Percentiles rank a stretch among this genome's conserved stretches.
These are phyloP conservation scores for Epinotia brunnichana DNA, from an alignment of 2,888 invertebrate species.

Conservation along the genomic window DNA sequence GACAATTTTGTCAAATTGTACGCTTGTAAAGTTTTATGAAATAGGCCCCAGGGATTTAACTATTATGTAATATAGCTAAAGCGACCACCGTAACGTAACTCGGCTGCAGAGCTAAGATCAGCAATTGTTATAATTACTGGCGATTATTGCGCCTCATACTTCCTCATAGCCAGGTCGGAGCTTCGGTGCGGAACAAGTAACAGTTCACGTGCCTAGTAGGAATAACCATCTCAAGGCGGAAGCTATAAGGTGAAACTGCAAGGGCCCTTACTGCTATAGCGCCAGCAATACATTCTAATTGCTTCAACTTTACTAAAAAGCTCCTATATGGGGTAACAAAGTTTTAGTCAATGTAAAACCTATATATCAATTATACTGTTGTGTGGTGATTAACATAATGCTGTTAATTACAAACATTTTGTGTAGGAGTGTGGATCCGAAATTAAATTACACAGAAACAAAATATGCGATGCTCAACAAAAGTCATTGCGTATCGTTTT, in stretches of 20 bases:
- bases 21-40: no score
- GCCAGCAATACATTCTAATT: not conserved
- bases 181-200: constrained; percentile 21
- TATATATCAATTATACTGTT: not conserved
- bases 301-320: not conserved
- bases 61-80: constrained; percentile 3
- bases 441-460: constrained; percentile 16
- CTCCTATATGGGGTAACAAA: not conserved
- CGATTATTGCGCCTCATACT: constrained; percentile 30
- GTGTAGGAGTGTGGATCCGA: not conserved
- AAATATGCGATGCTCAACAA: constrained; percentile 26
- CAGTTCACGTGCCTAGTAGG: not conserved
- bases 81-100: not conserved
- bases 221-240: not conserved
- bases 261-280: not conserved
- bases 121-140: constrained; percentile 31
- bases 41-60: no score
- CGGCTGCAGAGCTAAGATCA: constrained; percentile 6
- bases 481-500: constrained; percentile 39
- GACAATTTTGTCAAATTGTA: no score
- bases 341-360: not conserved
- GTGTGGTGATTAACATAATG: not conserved
- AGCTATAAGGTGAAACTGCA: constrained; percentile 1
- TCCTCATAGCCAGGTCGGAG: constrained; percentile 9
- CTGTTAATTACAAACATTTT: not conserved